Base-by-base conservation (phyloP, 2,888 invertebrate genomes). In the Tetragonisca angustula region DNA sequence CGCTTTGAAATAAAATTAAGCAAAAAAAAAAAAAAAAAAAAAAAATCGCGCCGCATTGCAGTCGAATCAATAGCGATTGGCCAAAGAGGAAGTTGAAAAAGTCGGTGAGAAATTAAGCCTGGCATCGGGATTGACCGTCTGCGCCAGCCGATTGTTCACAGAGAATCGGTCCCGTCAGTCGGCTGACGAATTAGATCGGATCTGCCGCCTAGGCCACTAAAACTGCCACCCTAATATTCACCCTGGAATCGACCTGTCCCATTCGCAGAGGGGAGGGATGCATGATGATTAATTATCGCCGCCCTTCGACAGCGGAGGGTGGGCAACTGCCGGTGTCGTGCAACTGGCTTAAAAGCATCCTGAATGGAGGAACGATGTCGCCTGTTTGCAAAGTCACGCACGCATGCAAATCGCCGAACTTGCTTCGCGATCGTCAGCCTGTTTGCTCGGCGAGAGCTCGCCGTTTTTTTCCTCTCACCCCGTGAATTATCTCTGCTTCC, bases 261-360 rank as follows among this genome's bases (percentile, higher is more conserved):
- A 65, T 75, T 52, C 69, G 27, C 71, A 0, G 43, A 9, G 43
- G 67, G 32, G 32, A 3, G 74, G 85, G 83, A 65, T 81, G 73
- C 75, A 43, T 69, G 61, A 84, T 84, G 88, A 89, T 89, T 89
- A 89, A 89, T 89, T 61, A 83, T 61, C 76, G 36, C 32, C 72
- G 32, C 80, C 69, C 79, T 75, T 56, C 74, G 21, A 64, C 80
- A 32, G 49, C 59, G 56, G 79, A 61, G 54, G 61, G 19, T 3
- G 52, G 24, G 36, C 50, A 70, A 32, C 43, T 32, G 43, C 19
- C 21, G 36, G n/a, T 19, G 17, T 24, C 5, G 32, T 17, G 61
- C 62, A 43, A 69, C 36, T 43, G 65, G 43, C 52, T 67, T 71
- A 21, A 71, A 78, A 71, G 67, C 68, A 2, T 36, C 56, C 62